These are phyloP conservation scores for Pterophyllum scalare DNA, from an alignment of 2,113 vertebrate species.

Conservation along the genomic window DNA sequence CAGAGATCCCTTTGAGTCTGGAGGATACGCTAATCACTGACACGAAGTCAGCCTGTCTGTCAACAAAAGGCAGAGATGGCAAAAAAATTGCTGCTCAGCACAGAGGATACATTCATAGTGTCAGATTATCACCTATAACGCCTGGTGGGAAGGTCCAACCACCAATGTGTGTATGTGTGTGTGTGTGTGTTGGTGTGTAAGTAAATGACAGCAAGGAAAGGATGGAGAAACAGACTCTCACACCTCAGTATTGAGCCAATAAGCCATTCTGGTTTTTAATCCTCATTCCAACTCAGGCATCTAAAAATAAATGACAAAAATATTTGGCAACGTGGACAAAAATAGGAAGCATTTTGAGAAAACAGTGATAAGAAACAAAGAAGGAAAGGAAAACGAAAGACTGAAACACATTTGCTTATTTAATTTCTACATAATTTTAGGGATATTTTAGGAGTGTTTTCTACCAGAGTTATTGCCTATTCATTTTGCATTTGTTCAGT, in stretches of 20 bases:
- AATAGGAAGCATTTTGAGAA: neutral
- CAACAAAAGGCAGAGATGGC: slow-evolving; percentile 28
- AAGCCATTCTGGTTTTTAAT: slow-evolving; percentile 47
- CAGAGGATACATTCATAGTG: slow-evolving; percentile 46
- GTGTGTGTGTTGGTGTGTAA: neutral
- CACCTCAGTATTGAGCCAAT: slow-evolving; percentile 20
- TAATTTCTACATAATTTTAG: neutral
- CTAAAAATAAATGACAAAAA: slow-evolving; percentile 50
- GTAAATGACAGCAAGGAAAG: neutral
- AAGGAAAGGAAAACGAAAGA: neutral
- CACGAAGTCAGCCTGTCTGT: slow-evolving; percentile 30
- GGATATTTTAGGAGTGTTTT: neutral
- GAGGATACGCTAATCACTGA: neutral
- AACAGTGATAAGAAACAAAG: neutral
- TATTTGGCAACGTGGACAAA: neutral
- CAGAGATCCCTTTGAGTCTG: neutral
- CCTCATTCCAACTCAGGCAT: slow-evolving; percentile 39
- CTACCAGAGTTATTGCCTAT: neutral
- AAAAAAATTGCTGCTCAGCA: slow-evolving; percentile 6
- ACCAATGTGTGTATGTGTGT: neutral
- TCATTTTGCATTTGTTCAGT: neutral
- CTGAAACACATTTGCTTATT: neutral
- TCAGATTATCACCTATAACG: slow-evolving; percentile 55
- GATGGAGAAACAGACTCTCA: neutral
- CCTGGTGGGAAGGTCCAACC: slow-evolving; percentile 41